Base-by-base conservation (phyloP, 2,888 invertebrate genomes). In the Polylopha cassiicola region DNA sequence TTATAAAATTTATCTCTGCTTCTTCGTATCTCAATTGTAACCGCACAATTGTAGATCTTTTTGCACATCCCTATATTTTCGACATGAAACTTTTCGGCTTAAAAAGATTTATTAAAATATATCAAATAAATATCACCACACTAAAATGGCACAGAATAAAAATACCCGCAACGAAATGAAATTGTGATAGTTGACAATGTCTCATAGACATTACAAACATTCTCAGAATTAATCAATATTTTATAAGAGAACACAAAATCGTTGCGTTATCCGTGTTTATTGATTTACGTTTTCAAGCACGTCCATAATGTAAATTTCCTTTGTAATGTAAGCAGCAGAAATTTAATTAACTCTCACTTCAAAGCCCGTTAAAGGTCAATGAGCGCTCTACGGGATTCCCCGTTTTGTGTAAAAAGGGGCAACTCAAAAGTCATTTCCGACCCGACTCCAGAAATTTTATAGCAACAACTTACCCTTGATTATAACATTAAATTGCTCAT, bases 271-370 rank as follows among this genome's bases (percentile, higher is more conserved):
- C 45, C 36, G 28, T 41, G 43, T 53, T 53, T 50, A 54, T 53
- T 51, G 54, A 53, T 56, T 51, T 51, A 51, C 53, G 37, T 60
- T 61, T 61, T 60, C 48, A 49, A 50, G 56, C 53, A 51, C 56
- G 48, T 51, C 56, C 60, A 55, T 63, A 62, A 71, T 70, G 66
- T 66, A 66, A 74, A 73, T 73, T 66, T 68, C 60, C 63, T 73
- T 74, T 74, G 65, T 76, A 72, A 74, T 74, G 59, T 73, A 70
- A 72, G 65, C 70, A 73, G 58, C 59, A 67, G 69, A 78, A 73
- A 77, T 79, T 80, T 77, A 79, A 80, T 79, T 80, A 80, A 76
- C 67, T 67, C 65, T 58, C 61, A 64, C 72, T 74, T 75, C 68
- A 77, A 78, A 77, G 71, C 65, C 49, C 56, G 61, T 63, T 62